Conservation (phyloP, 2,113 vertebrate genomes). For the Pseudopipra pipra region DNA sequence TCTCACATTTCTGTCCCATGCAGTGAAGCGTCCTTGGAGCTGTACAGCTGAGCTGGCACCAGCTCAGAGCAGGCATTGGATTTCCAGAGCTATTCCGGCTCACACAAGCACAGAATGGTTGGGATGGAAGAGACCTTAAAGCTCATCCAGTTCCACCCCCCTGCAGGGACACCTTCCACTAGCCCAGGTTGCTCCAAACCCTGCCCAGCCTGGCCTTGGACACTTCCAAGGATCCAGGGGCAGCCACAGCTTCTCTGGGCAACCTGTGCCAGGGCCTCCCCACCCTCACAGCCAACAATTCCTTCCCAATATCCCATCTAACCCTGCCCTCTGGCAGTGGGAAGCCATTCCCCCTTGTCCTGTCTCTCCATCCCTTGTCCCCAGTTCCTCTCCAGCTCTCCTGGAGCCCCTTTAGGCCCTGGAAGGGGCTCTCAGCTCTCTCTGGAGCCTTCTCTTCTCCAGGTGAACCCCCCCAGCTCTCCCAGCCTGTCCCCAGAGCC, state of each 20-base stretch:
- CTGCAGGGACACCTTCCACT: background rate
- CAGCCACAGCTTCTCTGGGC: background rate
- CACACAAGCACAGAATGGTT: background rate
- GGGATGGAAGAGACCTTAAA: background rate
- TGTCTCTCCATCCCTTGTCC: background rate
- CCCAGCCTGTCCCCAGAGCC: background rate
- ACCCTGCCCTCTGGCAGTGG: background rate
- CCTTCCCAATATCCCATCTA: background rate
- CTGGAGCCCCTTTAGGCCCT: background rate
- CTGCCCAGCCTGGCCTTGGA: background rate
- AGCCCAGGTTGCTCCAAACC: background rate
- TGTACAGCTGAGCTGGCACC: background rate
- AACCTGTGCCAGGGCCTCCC: background rate
- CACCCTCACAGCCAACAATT: rapidly evolving
- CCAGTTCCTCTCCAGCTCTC: background rate
- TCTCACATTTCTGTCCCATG: background rate
- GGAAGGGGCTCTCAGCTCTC: rapidly evolving
- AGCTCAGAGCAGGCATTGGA: rapidly evolving
- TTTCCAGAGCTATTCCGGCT: background rate
- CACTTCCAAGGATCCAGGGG: background rate
- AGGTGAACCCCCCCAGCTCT: rapidly evolving
- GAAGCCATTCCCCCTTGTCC: background rate
- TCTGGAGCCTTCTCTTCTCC: background rate
- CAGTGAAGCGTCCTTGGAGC: rapidly evolving
- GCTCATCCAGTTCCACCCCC: rapidly evolving